Percentiles rank a stretch among this genome's conserved stretches.
Evolutionary conservation across 2,113 vertebrate species (phyloP).

Genomic region (Zeus faber): DNA sequence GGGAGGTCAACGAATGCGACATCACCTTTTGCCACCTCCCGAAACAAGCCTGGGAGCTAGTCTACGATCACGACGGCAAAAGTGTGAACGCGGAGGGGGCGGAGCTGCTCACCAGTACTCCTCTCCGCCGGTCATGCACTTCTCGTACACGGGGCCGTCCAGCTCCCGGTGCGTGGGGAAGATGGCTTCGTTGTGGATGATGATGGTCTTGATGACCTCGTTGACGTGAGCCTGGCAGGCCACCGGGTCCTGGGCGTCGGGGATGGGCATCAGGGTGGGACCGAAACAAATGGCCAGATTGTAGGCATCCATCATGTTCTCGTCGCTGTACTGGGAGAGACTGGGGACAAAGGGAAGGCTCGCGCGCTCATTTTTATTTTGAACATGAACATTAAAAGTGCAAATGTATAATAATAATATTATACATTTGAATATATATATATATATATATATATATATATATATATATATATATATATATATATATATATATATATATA

Average conservation of each 20-base stretch:
- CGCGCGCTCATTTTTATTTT: too few relatives aligned
- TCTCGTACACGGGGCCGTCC: constrained; percentile 92
- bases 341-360: constrained; percentile 59
- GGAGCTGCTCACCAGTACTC: constrained; percentile 94
- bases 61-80: too few relatives aligned
- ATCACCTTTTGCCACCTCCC: too few relatives aligned
- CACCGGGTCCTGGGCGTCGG: constrained; percentile 92
- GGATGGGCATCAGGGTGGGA: constrained; percentile 94
- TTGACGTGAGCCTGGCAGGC: constrained; percentile 93
- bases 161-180: constrained; percentile 89
- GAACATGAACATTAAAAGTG: too few relatives aligned
- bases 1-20: too few relatives aligned
- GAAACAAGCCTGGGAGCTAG: too few relatives aligned
- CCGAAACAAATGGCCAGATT: constrained; percentile 97
- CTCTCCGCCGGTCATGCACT: constrained; percentile 94
- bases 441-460: too few relatives aligned
- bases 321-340: constrained; percentile 93
- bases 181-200: constrained; percentile 88
- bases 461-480: too few relatives aligned
- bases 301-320: constrained; percentile 99
- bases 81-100: too few relatives aligned
- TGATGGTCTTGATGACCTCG: constrained; percentile 96
- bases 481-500: too few relatives aligned
- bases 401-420: too few relatives aligned
- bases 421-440: too few relatives aligned